A percentile compares a stretch with the other conserved stretches of the same genome.
Conservation (phyloP, 2,888 invertebrate genomes). For the Sphaeridia pumilis region DNA sequence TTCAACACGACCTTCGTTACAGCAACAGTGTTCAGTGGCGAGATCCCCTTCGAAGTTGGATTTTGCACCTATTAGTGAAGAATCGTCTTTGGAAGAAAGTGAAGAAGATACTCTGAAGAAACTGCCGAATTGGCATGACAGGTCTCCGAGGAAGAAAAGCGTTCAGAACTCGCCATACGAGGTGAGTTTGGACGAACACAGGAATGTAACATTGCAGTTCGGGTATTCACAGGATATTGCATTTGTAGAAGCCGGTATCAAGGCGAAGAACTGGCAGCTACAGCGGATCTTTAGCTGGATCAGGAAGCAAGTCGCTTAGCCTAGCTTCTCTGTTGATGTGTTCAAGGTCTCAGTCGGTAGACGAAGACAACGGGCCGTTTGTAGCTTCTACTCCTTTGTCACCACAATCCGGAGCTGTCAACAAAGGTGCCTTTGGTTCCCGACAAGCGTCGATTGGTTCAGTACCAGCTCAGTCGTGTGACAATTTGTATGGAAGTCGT, state of each 20-base stretch:
- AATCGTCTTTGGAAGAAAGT: constrained; percentile 18
- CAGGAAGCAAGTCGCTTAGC: constrained; percentile 24
- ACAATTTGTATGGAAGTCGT: constrained; percentile 5
- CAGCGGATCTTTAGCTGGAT: constrained; percentile 18
- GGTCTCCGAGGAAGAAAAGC: constrained; percentile 28
- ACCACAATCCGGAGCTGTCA: not conserved
- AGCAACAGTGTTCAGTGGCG: constrained; percentile 8
- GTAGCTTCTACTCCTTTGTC: not conserved
- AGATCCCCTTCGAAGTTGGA: constrained; percentile 29
- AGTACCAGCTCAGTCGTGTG: constrained; percentile 9
- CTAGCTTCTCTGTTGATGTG: constrained; percentile 29
- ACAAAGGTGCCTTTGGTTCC: not conserved
- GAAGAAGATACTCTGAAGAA: constrained; percentile 19
- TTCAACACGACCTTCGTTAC: not conserved
- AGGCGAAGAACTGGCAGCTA: constrained; percentile 19
- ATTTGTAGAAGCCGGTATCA: not conserved
- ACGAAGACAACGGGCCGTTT: constrained; percentile 20
- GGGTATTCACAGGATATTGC: not conserved
- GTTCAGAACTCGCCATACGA: not conserved
- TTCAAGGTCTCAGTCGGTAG: constrained; percentile 25
- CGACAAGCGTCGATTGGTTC: not conserved
- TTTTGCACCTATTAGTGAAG: constrained; percentile 29
- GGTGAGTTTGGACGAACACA: not conserved
- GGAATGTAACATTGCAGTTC: not conserved
- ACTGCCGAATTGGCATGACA: constrained; percentile 32